A percentile compares a stretch with the other conserved stretches of the same genome.
Evolutionary conservation across 2,888 invertebrate genomes (phyloP).

Genomic region (Scaptomyza reducta): DNA sequence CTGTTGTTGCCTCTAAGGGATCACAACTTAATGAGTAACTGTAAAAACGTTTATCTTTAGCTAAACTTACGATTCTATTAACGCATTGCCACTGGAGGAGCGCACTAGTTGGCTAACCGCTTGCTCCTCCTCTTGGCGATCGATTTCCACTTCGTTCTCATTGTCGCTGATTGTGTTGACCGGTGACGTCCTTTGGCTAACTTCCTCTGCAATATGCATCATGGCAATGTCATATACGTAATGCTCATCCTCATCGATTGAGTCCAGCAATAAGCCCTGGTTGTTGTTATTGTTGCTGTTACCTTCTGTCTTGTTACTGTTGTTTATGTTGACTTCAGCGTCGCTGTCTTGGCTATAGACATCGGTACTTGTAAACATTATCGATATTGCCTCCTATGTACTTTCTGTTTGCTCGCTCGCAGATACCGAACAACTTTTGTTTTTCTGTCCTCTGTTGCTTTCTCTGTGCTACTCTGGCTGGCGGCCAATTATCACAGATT

Average conservation of each 20-base stretch:
- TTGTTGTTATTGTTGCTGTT: slow-evolving; percentile 15
- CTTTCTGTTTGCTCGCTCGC: neutral
- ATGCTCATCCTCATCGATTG: slow-evolving; percentile 74
- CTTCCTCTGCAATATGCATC: slow-evolving; percentile 65
- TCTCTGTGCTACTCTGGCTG: slow-evolving; percentile 40
- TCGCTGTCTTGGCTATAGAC: slow-evolving; percentile 6
- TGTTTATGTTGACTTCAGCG: slow-evolving; percentile 12
- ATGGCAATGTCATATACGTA: slow-evolving; percentile 71
- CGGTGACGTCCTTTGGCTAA: slow-evolving; percentile 20
- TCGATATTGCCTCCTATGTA: slow-evolving; percentile 7
- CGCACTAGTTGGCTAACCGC: slow-evolving; percentile 76
- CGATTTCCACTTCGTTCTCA: slow-evolving; percentile 71
- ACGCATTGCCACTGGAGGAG: slow-evolving; percentile 60
- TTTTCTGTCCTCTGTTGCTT: slow-evolving; percentile 7
- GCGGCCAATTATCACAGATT: slow-evolving; percentile 54
- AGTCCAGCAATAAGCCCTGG: slow-evolving; percentile 18
- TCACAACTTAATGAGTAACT: neutral
- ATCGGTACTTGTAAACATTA: slow-evolving; percentile 45
- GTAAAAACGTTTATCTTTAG: neutral
- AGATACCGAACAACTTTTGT: slow-evolving; percentile 3
- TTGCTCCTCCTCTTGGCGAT: slow-evolving; percentile 77
- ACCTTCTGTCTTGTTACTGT: neutral
- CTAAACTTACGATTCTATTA: slow-evolving; percentile 70
- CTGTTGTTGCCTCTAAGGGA: slow-evolving; percentile 53
- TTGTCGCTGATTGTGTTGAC: slow-evolving; percentile 16